phyloP scores from a whole-genome alignment of 2,888 invertebrate genomes.

The Halictus ligatus region DNA sequence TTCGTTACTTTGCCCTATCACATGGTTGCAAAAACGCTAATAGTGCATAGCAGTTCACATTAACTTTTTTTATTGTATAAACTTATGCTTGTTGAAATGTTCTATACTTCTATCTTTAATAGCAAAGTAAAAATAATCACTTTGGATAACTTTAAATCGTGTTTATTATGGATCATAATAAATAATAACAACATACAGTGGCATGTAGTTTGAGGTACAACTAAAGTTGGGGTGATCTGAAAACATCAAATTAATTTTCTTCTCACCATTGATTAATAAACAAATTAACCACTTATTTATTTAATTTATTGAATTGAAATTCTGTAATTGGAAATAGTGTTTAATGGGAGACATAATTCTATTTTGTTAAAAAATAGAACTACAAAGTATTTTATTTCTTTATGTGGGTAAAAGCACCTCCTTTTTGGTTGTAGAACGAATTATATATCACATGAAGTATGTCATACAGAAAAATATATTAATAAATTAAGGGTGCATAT shows the following conservation, averaged over 20 bases:
- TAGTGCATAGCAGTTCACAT: conserved; percentile 15
- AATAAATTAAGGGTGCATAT: not conserved
- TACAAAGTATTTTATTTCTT: not conserved
- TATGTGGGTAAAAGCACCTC: not conserved
- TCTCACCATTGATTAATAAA: not conserved
- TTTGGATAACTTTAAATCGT: not conserved
- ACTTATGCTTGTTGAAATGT: not conserved
- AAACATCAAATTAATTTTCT: not conserved
- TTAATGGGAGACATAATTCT: not conserved
- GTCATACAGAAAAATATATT: not conserved
- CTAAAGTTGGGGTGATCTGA: not conserved
- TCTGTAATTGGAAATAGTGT: not conserved
- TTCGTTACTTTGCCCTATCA: conserved; percentile 12
- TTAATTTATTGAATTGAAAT: not conserved
- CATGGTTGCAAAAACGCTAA: conserved; percentile 6
- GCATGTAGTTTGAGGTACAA: not conserved
- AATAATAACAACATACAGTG: conserved; percentile 1
- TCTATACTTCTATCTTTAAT: conserved; percentile 13
- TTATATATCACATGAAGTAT: not conserved
- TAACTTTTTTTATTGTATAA: conserved; percentile 14
- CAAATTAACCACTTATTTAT: not conserved
- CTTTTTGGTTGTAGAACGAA: not conserved
- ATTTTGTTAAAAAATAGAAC: not conserved
- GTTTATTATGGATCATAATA: not conserved
- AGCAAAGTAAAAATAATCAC: not conserved